These are phyloP conservation scores for Diachrysia chrysitis DNA, from an alignment of 2,888 invertebrate species.

Conservation along the genomic window DNA sequence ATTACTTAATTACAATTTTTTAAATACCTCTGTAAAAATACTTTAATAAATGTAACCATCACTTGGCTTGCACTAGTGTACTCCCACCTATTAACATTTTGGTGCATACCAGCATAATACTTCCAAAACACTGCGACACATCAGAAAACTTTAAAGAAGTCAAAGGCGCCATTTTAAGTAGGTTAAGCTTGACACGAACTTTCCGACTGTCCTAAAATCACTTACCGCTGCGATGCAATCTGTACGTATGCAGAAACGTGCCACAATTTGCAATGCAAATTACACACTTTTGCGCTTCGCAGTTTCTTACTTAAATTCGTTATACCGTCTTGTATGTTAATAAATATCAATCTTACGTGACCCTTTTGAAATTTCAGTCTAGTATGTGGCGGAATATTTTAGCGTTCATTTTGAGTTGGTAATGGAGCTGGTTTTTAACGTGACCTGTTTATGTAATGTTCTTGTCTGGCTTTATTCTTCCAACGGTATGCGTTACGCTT, in stretches of 20 bases:
- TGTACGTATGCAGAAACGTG: conserved; percentile 32
- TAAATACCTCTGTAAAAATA: too few species aligned
- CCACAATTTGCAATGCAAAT: conserved; percentile 58
- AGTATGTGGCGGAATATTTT: background rate
- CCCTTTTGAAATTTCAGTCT: conserved; percentile 2
- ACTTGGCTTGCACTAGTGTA: too few species aligned
- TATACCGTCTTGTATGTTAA: conserved; percentile 38
- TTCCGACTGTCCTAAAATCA: conserved; percentile 54
- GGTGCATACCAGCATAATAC: background rate
- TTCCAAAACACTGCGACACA: background rate
- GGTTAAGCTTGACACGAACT: conserved; percentile 43
- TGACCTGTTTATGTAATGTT: background rate
- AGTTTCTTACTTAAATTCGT: conserved; percentile 47
- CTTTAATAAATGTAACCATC: too few species aligned
- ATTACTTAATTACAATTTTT: too few species aligned
- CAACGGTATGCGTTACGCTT: too few species aligned
- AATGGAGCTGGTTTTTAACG: background rate
- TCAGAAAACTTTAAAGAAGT: conserved; percentile 10
- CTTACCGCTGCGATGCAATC: conserved; percentile 47
- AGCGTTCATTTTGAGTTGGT: background rate
- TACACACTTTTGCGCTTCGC: conserved; percentile 40
- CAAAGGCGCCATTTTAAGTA: conserved; percentile 33
- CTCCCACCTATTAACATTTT: background rate
- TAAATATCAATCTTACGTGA: conserved; percentile 17
- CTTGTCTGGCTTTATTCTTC: background rate